These are phyloP conservation scores for Rallus limicola DNA, from an alignment of 2,113 vertebrate species.

Conservation along the genomic window DNA sequence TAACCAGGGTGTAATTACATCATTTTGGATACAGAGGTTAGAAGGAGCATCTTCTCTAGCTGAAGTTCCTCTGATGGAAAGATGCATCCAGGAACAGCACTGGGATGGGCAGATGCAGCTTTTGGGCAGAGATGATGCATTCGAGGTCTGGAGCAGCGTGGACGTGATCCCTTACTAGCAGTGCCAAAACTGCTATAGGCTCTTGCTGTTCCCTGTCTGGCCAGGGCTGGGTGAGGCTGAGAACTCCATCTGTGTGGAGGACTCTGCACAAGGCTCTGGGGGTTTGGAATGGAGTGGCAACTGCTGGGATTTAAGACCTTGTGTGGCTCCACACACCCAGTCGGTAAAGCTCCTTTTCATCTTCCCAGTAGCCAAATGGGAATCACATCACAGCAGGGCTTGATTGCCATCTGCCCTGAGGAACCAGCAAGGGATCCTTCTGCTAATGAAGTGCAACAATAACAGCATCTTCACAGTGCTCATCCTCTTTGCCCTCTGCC, in stretches of 20 bases:
- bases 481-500: background rate
- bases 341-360: too few species aligned
- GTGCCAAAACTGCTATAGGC: background rate
- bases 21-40: background rate
- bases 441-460: background rate
- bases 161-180: background rate
- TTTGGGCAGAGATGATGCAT: background rate
- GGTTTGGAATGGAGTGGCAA: background rate
- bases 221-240: background rate
- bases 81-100: background rate
- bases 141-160: background rate
- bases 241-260: background rate
- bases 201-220: background rate
- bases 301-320: background rate
- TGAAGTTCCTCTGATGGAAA: background rate
- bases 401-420: background rate
- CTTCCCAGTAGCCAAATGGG: background rate
- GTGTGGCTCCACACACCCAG: background rate
- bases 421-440: background rate
- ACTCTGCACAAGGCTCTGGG: background rate
- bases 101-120: background rate
- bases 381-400: background rate
- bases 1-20: accelerated
- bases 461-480: accelerated
- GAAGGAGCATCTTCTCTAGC: background rate